Evolutionary conservation across 2,797 vertebrate genomes (phyloP), one percentile per base, ranked within the genome.

Genomic region (Cyclura pinguis): DNA sequence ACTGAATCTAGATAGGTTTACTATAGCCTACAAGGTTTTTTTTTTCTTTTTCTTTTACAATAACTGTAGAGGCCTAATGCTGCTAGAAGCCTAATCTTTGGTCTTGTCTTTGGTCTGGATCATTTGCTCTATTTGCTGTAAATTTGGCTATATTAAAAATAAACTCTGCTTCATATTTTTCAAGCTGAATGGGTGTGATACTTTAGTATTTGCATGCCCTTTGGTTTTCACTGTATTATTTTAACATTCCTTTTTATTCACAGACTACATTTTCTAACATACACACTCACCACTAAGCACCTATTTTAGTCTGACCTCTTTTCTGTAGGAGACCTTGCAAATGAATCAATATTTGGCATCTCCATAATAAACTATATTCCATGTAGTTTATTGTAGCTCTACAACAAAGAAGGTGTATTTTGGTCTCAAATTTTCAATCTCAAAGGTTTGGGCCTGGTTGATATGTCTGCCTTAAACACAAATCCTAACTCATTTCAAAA

Each of bases 11-110:
- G 9, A 24, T 42, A 12, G 91, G 29, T 57, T 52, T 85, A 24
- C 59, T 6, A n/a, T 72, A 93, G 86, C 59, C 89, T 91, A 81
- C 27, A 85, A 73, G 86, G 92, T 89, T 55, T 73, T 81, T 87
- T 81, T 35, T 55, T 47, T 42, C 42, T 42, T 47, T 50, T 86
- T 80, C n/a, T 90, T 83, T 89, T 55, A 42, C 35, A 82, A 82
- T 77, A 94, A 55, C 50, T 83, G 47, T 73, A 95, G 86, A 94
- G 92, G 93, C 88, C 92, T 96, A 93, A 92, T 0, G 0, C 91
- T 95, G 90, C 94, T 96, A 88, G 92, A 91, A 95, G 93, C 94
- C 91, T 94, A 89, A 93, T 89, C 89, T 55, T 91, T 83, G 87
- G 94, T 92, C 94, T 95, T 96, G 90, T 81, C 57, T 94, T 91